Evolutionary conservation across 2,888 invertebrate species (phyloP).

Genomic region (Didymodactylos carnosus): DNA sequence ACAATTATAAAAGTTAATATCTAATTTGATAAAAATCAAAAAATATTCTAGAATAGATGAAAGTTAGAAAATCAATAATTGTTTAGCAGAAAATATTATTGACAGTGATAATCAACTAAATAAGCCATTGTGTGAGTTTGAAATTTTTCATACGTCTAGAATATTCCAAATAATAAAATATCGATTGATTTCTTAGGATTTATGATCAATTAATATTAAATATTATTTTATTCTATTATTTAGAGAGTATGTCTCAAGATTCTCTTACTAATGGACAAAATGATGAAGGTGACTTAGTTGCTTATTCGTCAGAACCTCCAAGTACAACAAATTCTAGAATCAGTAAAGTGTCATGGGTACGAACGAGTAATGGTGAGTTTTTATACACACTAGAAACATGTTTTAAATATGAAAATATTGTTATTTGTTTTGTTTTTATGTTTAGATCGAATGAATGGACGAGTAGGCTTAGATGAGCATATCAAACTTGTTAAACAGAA

Average conservation of each 20-base stretch:
- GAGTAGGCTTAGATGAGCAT: background rate
- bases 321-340: background rate
- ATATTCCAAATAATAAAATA: too few species aligned
- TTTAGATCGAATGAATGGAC: too few species aligned
- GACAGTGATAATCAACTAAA: too few species aligned
- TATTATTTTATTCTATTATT: background rate
- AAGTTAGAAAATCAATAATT: too few species aligned
- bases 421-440: background rate
- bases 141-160: too few species aligned
- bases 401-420: background rate
- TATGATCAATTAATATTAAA: background rate
- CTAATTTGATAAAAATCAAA: too few species aligned
- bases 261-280: background rate
- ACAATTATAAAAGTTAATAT: too few species aligned
- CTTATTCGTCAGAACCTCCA: background rate
- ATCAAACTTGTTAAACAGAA: background rate
- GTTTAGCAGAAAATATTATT: too few species aligned
- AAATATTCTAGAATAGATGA: too few species aligned
- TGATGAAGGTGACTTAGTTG: background rate
- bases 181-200: too few species aligned
- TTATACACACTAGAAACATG: background rate
- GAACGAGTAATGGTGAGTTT: background rate
- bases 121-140: too few species aligned
- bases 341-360: background rate
- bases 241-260: background rate